A percentile compares a stretch with the other conserved stretches of the same genome.
phyloP scores from a whole-genome alignment of 1,140 invertebrate genomes.

The Riptortus pedestris region DNA sequence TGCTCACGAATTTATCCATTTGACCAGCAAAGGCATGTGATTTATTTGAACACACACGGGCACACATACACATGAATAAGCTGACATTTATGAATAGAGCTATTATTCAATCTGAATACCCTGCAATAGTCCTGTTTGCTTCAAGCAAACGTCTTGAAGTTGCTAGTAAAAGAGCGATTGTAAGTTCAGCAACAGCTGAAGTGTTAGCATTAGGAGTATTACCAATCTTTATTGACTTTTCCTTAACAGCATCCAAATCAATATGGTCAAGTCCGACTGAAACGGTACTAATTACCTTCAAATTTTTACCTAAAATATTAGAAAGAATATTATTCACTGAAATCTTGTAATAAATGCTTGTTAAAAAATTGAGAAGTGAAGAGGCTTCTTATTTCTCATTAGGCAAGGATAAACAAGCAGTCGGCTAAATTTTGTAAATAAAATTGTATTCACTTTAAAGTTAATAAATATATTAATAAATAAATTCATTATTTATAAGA shows the following conservation, averaged over 20 bases:
- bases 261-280: conserved; percentile 84
- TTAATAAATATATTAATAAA: too few species aligned
- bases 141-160: conserved; percentile 73
- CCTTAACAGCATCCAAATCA: conserved; percentile 55
- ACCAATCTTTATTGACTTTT: conserved; percentile 60
- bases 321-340: too few species aligned
- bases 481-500: too few species aligned
- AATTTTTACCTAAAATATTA: too few species aligned
- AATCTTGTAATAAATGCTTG: too few species aligned
- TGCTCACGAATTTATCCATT: too few species aligned
- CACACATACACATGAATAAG: background rate
- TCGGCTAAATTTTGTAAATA: too few species aligned
- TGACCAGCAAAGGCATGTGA: too few species aligned
- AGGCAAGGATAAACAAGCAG: too few species aligned
- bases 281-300: conserved; percentile 75
- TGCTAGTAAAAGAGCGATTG: conserved; percentile 64
- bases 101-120: background rate
- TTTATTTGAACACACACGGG: background rate
- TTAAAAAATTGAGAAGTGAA: too few species aligned
- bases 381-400: too few species aligned
- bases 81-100: background rate
- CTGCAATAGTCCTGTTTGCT: conserved; percentile 46
- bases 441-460: too few species aligned
- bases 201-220: conserved; percentile 86
- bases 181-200: conserved; percentile 82